Base-by-base conservation (phyloP, 2,888 invertebrate genomes). In the Tricholauxania praeusta region DNA sequence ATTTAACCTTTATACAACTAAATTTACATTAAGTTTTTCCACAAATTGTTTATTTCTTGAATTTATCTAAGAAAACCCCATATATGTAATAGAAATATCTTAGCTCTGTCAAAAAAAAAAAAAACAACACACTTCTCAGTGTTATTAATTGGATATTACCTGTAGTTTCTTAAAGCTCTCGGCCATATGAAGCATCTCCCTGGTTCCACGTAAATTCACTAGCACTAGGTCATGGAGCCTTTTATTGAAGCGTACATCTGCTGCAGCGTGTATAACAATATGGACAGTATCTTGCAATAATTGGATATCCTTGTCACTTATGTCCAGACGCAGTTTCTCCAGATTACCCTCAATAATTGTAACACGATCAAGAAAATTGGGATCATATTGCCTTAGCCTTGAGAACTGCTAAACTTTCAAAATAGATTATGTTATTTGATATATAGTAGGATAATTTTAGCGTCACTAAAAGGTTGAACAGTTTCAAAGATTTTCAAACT, bases 161-260 rank as follows among this genome's bases (percentile, higher is more conserved):
- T 79, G 59, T 12, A 79, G 72, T 17, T 79, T 78, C 47, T 78
- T 78, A 64, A 80, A 81, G 48, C 73, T 71, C 17, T 75, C 67
- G 0, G 78, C 68, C 4, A 82, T 60, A 15, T 73, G 72, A 1
- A 80, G 75, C 15, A 82, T 57, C 68, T 82, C 82, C 10, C 79
- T 75, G 6, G 82, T 81, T 28, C 81, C 82, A 17, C 80, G 77
- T n/a, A 82, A 66, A 67, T 82, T 82, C 5, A 71, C 72, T 48
- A 77, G 68, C n/a, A 80, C 48, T 15, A 80, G 73, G 3, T 78
- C 77, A 47, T 66, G 62, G 12, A 82, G 71, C 49, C 76, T 75
- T 52, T 81, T 78, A 67, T 81, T 80, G 32, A 82, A 82, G 28
- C 81, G 75, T 0, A 81, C 81, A 74, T 81, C 80, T 14, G 81